Conservation (phyloP, 1,140 invertebrate genomes). For the Aphaenogaster floridana region DNA sequence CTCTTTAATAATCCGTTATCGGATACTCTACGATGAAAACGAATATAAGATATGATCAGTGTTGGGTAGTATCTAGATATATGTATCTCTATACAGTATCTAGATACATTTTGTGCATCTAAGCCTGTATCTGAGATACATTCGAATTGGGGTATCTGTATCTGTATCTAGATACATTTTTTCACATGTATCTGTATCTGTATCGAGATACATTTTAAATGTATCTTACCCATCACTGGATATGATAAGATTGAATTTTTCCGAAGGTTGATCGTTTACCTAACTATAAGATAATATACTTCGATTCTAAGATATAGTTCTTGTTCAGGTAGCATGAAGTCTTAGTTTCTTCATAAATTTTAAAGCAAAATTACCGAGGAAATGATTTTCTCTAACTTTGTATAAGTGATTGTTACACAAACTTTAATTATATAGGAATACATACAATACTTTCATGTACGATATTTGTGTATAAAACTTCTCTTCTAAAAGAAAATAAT, state of each 20-base stretch:
- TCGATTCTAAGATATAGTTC: neutral
- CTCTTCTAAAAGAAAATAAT: neutral
- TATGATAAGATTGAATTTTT: constrained; percentile 62
- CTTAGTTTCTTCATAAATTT: neutral
- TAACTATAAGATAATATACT: constrained; percentile 11
- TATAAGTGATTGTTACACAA: neutral
- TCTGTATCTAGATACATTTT: too few relatives aligned
- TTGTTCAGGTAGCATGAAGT: neutral
- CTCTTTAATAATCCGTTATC: constrained; percentile 11
- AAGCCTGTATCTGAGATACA: too few relatives aligned
- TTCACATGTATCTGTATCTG: too few relatives aligned
- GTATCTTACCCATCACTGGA: too few relatives aligned
- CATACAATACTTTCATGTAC: neutral
- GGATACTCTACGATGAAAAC: neutral
- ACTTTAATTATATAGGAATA: neutral
- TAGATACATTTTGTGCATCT: too few relatives aligned
- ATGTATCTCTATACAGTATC: too few relatives aligned
- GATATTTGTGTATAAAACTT: neutral
- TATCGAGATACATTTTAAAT: too few relatives aligned
- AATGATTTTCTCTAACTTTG: neutral
- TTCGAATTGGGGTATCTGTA: too few relatives aligned
- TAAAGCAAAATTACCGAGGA: neutral
- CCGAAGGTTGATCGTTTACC: neutral
- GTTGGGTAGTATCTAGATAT: too few relatives aligned
- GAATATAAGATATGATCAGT: neutral